Percentiles rank a stretch among this genome's conserved stretches.
These are phyloP conservation scores for Rhabditoides inermis DNA, from an alignment of 2,888 invertebrate genomes.

Conservation along the genomic window DNA sequence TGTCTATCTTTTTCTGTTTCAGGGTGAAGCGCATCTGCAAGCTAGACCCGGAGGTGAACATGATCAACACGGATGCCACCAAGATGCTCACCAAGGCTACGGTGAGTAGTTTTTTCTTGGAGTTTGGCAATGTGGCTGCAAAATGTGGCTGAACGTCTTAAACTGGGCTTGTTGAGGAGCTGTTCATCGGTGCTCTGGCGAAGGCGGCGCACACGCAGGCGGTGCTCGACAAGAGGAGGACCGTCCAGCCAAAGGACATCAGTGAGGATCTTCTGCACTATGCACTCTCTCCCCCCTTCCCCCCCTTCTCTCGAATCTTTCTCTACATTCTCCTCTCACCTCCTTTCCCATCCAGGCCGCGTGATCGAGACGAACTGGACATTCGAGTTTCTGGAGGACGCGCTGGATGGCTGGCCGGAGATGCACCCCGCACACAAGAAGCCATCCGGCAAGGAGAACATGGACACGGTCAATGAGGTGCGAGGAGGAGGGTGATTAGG, in stretches of 20 bases:
- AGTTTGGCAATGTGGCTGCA: too few relatives aligned
- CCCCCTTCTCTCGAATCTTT: too few relatives aligned
- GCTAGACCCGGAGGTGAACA: conserved; percentile 28
- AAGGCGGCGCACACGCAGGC: conserved; percentile 32
- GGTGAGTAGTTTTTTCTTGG: too few relatives aligned
- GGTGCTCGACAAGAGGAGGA: conserved; percentile 30
- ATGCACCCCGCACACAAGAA: too few relatives aligned
- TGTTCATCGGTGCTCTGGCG: conserved; percentile 31
- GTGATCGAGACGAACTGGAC: conserved; percentile 26
- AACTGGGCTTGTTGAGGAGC: too few relatives aligned
- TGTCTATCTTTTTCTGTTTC: too few relatives aligned
- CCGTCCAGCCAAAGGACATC: conserved; percentile 35
- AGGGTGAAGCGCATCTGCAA: conserved; percentile 22
- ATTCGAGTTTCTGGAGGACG: conserved; percentile 42
- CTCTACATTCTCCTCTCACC: too few relatives aligned
- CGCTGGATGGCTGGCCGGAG: conserved; percentile 42
- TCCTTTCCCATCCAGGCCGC: conserved; percentile 22
- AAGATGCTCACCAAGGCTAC: conserved; percentile 34
- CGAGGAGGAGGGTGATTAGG: too few relatives aligned
- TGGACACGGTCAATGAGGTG: too few relatives aligned
- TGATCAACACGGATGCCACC: conserved; percentile 28
- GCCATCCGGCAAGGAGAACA: too few relatives aligned
- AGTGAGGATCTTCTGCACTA: conserved; percentile 20
- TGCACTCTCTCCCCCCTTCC: too few relatives aligned
- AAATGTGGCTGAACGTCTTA: too few relatives aligned